Evolutionary conservation across 1,140 invertebrate species (phyloP).

Genomic region (Cydia amplana): DNA sequence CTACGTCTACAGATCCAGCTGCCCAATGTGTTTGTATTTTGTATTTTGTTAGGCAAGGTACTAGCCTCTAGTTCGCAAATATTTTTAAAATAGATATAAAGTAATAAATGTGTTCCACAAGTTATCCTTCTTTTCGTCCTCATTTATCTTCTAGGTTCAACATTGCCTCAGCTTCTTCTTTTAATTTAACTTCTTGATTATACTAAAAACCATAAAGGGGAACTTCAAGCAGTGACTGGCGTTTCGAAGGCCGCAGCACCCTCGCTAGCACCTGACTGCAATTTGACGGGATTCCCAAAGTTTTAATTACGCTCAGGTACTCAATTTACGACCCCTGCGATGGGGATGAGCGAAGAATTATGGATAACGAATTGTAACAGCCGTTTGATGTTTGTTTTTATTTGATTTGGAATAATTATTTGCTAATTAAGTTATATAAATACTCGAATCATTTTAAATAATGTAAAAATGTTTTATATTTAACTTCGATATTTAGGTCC

Average conservation of each 20-base stretch:
- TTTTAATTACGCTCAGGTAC: constrained; percentile 57
- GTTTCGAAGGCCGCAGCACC: constrained; percentile 12
- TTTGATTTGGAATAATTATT: constrained; percentile 23
- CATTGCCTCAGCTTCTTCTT: not conserved
- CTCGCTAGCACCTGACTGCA: constrained; percentile 32
- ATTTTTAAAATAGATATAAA: too few species aligned
- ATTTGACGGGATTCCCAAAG: constrained; percentile 49
- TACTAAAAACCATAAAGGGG: not conserved
- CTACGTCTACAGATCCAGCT: too few species aligned
- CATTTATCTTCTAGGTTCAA: too few species aligned
- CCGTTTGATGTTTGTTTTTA: constrained; percentile 34
- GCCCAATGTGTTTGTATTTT: too few species aligned
- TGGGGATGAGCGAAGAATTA: constrained; percentile 40
- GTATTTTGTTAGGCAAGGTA: too few species aligned
- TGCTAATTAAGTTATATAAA: not conserved
- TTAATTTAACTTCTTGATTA: constrained; percentile 14
- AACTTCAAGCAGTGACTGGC: constrained; percentile 8
- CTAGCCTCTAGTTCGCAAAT: too few species aligned
- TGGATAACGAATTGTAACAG: constrained; percentile 44
- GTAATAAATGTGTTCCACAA: too few species aligned
- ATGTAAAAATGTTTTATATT: too few species aligned
- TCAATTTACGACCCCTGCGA: constrained; percentile 47
- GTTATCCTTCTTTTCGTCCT: too few species aligned
- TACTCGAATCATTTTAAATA: too few species aligned
- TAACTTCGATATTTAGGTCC: too few species aligned